These are phyloP conservation scores for Dugesia japonica DNA, from an alignment of 2,888 invertebrate species.

Conservation along the genomic window DNA sequence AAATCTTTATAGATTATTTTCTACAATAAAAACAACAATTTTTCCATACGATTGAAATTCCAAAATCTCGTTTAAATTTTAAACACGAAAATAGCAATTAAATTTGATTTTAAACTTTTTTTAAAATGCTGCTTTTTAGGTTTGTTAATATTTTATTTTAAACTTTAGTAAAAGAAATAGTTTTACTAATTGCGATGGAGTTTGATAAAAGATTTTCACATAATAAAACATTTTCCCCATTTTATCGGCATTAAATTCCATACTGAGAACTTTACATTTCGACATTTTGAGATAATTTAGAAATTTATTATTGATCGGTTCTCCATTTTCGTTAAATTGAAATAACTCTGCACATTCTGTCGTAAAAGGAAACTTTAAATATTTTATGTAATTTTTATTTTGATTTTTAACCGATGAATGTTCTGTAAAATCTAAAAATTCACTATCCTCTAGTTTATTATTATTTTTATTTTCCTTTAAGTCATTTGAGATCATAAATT, in stretches of 20 bases:
- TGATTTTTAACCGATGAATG: neutral
- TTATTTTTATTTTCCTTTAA: neutral
- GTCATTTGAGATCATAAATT: neutral
- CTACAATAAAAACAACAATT: too few species aligned
- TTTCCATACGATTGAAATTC: too few species aligned
- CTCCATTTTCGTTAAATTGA: neutral
- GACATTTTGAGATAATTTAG: neutral
- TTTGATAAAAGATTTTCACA: neutral
- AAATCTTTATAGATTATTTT: too few species aligned
- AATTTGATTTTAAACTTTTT: neutral
- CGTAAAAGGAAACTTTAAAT: neutral
- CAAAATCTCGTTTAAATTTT: too few species aligned
- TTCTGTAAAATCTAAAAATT: neutral
- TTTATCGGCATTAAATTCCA: neutral
- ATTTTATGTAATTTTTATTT: neutral
- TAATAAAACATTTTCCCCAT: neutral
- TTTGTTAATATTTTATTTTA: slow-evolving; percentile 5
- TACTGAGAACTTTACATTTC: neutral
- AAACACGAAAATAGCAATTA: too few species aligned
- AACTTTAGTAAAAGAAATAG: neutral
- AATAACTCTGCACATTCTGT: neutral
- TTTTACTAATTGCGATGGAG: neutral
- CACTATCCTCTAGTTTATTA: slow-evolving; percentile 3
- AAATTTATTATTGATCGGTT: neutral
- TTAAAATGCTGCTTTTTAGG: neutral